These are phyloP conservation scores for Dinomys branickii DNA, from an alignment of 2,113 vertebrate genomes.

Conservation along the genomic window DNA sequence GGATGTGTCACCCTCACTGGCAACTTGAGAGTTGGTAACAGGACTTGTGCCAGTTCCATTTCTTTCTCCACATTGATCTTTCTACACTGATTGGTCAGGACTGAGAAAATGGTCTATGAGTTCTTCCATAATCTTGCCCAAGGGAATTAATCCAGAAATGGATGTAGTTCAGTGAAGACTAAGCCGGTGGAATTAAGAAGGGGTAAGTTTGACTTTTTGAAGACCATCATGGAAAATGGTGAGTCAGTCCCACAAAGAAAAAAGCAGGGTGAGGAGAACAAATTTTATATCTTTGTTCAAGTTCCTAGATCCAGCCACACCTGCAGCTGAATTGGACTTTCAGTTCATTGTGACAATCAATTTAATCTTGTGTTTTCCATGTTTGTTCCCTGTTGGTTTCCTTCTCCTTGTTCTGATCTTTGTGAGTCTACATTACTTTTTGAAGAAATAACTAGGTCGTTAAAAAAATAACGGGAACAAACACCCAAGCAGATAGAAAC, in stretches of 20 bases:
- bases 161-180: neutral
- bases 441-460: neutral
- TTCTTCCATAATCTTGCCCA: neutral
- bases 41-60: no score
- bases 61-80: neutral
- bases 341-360: neutral
- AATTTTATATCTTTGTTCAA: neutral
- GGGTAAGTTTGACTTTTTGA: neutral
- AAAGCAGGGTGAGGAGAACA: neutral
- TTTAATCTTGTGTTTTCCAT: neutral
- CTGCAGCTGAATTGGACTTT: neutral
- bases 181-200: neutral
- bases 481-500: neutral
- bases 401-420: neutral
- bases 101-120: neutral
- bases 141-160: neutral
- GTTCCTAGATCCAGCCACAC: neutral
- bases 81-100: neutral
- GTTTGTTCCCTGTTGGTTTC: neutral
- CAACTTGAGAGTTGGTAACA: neutral
- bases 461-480: neutral
- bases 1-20: neutral
- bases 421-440: neutral
- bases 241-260: neutral
- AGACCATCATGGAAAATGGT: neutral